phyloP scores from a whole-genome alignment of 2,888 invertebrate genomes.

The Drosophila yooni region DNA sequence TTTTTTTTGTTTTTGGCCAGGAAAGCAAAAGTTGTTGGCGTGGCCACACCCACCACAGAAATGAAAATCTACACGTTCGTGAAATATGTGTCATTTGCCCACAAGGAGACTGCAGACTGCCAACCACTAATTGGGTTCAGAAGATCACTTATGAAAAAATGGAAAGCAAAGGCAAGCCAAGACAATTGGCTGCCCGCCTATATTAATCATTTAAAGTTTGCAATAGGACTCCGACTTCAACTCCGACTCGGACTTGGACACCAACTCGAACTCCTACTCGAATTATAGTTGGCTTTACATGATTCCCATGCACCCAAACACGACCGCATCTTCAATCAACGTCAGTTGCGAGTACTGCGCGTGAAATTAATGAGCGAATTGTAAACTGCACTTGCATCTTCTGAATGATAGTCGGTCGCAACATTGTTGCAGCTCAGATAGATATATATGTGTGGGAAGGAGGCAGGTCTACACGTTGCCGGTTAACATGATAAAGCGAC shows the following conservation, averaged over 20 bases:
- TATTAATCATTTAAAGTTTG: constrained; percentile 59
- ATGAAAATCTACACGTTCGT: constrained; percentile 58
- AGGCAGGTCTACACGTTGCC: constrained; percentile 41
- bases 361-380: constrained; percentile 75
- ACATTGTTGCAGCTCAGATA: constrained; percentile 48
- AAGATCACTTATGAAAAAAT: constrained; percentile 63
- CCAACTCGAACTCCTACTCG: background rate
- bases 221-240: background rate
- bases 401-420: constrained; percentile 58
- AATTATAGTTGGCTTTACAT: constrained; percentile 4
- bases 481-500: constrained; percentile 12
- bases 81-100: constrained; percentile 71
- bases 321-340: constrained; percentile 77
- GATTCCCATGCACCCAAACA: constrained; percentile 71
- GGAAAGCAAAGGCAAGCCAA: constrained; percentile 52
- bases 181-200: constrained; percentile 47
- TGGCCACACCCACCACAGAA: constrained; percentile 52
- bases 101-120: constrained; percentile 9
- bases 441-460: constrained; percentile 6
- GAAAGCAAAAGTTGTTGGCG: constrained; percentile 68
- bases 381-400: constrained; percentile 46
- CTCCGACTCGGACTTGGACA: background rate
- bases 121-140: constrained; percentile 72
- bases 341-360: constrained; percentile 59
- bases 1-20: constrained; percentile 24